Evolutionary conservation across 2,888 invertebrate genomes (phyloP), one percentile per base, ranked within the genome.

Genomic region (Eilema sororculum): DNA sequence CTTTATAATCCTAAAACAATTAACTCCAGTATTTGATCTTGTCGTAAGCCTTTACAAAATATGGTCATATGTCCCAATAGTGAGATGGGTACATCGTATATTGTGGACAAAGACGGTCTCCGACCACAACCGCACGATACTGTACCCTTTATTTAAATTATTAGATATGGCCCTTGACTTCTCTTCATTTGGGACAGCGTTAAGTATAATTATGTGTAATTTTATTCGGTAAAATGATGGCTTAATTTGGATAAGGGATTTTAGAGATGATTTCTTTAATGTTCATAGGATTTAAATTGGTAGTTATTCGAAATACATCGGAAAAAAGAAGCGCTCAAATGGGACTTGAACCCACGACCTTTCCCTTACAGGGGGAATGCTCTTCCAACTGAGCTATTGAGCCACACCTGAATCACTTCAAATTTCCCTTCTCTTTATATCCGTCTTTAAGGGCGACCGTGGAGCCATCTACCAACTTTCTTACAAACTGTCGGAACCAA

Each of bases 1-100:
- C 79, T 64, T 62, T 77, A 75, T 78, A 79, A 82, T 75, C 83
- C 82, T 75, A 30, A 74, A 75, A 83, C 81, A 79, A 83, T 83
- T 82, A 81, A 81, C 81, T 79, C 68, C 52, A 70, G 71, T 71
- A 76, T 82, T 82, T 84, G 85, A 84, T 81, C 78, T 79, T 69
- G 62, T 73, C 75, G 75, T 86, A 86, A 86, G 80, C 83, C 81
- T 56, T 52, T 65, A 74, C 77, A 82, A 86, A 79, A 84, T 85
- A 82, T 82, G 80, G 77, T 70, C 78, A 82, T 82, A 68, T 58
- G 79, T 80, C 76, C 74, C 60, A 79, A 73, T 78, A 74, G 71
- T 82, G 81, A 81, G 70, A 59, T 81, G 83, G 83, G 82, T 80
- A 16, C 65, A 46, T 74, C 82, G 80, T 82, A 81, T 83, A 77